A percentile compares a stretch with the other conserved stretches of the same genome.
These are phyloP conservation scores for Odocoileus hemionus DNA, from an alignment of 2,113 vertebrate species.

Conservation along the genomic window DNA sequence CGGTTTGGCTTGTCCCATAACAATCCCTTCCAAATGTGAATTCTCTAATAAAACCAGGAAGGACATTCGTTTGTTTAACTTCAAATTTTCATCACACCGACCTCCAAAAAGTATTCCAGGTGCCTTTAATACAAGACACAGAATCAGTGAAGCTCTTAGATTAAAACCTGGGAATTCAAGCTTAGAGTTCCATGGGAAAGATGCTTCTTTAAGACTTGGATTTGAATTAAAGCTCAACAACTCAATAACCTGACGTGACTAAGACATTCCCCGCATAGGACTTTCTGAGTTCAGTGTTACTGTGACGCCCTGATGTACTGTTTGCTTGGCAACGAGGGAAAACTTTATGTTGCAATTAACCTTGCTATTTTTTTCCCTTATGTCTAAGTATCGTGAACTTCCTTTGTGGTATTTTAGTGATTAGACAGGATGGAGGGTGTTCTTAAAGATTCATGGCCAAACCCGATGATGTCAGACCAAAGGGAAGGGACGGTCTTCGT, in stretches of 20 bases:
- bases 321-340: constrained; percentile 16
- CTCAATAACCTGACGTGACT: neutral
- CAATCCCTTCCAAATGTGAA: neutral
- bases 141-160: neutral
- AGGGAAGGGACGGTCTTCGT: neutral
- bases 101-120: neutral
- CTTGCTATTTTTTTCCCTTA: constrained; percentile 41
- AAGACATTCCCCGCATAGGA: neutral
- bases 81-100: neutral
- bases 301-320: neutral
- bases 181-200: neutral
- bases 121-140: neutral
- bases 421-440: constrained; percentile 64
- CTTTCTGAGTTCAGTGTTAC: neutral
- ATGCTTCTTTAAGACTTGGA: neutral
- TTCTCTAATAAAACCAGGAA: neutral
- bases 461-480: constrained; percentile 8
- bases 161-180: neutral
- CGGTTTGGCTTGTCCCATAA: neutral
- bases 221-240: neutral
- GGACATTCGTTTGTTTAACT: neutral
- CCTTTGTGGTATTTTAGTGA: constrained; percentile 68
- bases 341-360: constrained; percentile 45
- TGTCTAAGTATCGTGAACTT: constrained; percentile 43
- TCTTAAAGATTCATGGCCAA: constrained; percentile 57